Evolutionary conservation across 2,113 vertebrate species (phyloP), one percentile per base, ranked within the genome.

Genomic region (Aepyceros melampus): DNA sequence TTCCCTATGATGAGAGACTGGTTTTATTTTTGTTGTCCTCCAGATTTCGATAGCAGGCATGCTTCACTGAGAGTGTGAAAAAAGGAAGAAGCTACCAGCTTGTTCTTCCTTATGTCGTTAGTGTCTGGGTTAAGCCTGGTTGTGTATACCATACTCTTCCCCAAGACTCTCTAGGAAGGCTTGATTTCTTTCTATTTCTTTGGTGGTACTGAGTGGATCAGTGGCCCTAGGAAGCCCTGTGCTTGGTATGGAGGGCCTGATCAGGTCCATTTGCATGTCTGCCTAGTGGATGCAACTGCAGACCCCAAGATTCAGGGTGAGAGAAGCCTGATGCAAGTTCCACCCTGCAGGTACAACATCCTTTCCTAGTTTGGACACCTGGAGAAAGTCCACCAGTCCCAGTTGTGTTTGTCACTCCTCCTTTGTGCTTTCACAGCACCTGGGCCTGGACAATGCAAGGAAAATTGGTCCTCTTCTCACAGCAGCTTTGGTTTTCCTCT

Each of bases 71-170:
- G 40, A 88, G 7, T 29, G 4, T 55, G 86, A 55, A 87, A 94
- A n/a, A 82, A 93, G 74, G 62, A 60, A 90, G 81, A 96, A 93
- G 51, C 92, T 92, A 87, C 60, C 53, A n/a, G 56, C 51, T 87
- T 4, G 2, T 89, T 90, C 53, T 88, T 91, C 43, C 81, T 96
- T 95, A 43, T 10, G 62, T 45, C 29, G 27, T 79, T 74, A 7
- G 10, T 11, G 64, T 71, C 45, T 85, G 56, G 6, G 31, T 56
- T 79, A 94, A 82, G 43, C 76, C 27, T 74, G 76, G 51, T 19
- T 60, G 3, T n/a, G 62, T 33, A 94, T 92, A 79, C 74, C 60
- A 53, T 6, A 25, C 13, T 64, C 40, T 16, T 25, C 71, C 7
- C 51, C 85, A 47, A 21, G 76, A 11, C n/a, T 87, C 33, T 94